Percentiles rank a stretch among this genome's conserved stretches.
Conservation (phyloP, 2,888 invertebrate genomes). For the Ichneumoninae sp. region DNA sequence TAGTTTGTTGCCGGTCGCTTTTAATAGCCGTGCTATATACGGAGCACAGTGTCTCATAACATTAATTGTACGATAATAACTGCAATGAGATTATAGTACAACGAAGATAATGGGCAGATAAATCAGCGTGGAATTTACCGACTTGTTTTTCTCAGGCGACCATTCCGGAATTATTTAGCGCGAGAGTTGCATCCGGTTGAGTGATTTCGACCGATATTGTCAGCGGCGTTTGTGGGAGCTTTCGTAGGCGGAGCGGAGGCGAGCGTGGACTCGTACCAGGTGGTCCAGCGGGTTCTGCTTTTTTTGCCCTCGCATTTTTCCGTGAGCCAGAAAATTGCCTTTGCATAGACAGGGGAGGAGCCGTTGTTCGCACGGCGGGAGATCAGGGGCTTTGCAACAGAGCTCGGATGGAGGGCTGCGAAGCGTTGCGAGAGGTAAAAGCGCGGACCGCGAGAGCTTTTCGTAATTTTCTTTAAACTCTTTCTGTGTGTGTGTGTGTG, state of each 20-base stretch:
- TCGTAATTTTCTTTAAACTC: slow-evolving; percentile 69
- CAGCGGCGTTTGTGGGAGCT: slow-evolving; percentile 49
- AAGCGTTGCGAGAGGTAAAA: slow-evolving; percentile 42
- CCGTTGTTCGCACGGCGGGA: slow-evolving; percentile 28
- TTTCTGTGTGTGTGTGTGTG: too few relatives aligned
- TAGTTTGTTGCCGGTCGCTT: too few relatives aligned
- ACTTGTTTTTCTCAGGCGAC: background rate
- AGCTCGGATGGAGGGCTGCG: slow-evolving; percentile 45
- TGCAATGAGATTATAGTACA: background rate
- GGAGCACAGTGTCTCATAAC: too few relatives aligned
- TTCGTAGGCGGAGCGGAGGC: slow-evolving; percentile 24
- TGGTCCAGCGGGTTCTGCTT: slow-evolving; percentile 30
- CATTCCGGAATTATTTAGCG: slow-evolving; percentile 20
- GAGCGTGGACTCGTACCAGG: slow-evolving; percentile 50
- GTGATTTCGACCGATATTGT: slow-evolving; percentile 57
- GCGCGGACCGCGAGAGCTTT: slow-evolving; percentile 64
- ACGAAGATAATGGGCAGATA: background rate
- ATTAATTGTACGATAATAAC: background rate
- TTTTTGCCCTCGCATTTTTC: slow-evolving; percentile 66
- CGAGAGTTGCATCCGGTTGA: slow-evolving; percentile 26
- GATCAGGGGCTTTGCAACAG: background rate
- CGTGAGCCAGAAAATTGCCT: slow-evolving; percentile 70
- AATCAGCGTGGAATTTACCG: background rate
- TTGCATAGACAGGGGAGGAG: slow-evolving; percentile 68
- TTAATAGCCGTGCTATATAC: background rate